These are phyloP conservation scores for Euura saliciscinereae DNA, from an alignment of 1,140 invertebrate genomes.

Conservation along the genomic window DNA sequence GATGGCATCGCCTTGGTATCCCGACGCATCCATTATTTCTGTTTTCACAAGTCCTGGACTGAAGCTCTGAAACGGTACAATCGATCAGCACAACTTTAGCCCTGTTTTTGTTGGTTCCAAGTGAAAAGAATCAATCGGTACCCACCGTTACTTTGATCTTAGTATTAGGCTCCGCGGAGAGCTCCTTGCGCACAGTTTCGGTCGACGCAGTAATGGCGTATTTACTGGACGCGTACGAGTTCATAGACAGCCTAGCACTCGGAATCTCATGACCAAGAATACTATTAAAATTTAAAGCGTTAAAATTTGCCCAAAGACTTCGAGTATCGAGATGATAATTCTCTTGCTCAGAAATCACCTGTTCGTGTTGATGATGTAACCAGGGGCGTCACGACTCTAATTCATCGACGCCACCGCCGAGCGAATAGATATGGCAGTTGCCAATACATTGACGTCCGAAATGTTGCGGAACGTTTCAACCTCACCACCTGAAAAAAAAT, in stretches of 20 bases:
- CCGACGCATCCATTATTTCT: constrained; percentile 55
- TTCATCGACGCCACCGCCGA: constrained; percentile 60
- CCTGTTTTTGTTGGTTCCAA: too few relatives aligned
- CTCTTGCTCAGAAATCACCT: constrained; percentile 51
- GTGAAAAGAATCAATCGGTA: constrained; percentile 13
- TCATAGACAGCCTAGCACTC: constrained; percentile 30
- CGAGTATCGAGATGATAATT: constrained; percentile 18
- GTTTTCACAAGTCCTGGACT: constrained; percentile 69
- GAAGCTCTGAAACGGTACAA: constrained; percentile 52
- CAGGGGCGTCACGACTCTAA: constrained; percentile 39
- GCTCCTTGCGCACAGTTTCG: constrained; percentile 68
- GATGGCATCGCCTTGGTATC: constrained; percentile 33
- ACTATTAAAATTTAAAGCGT: constrained; percentile 30
- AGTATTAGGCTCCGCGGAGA: constrained; percentile 58
- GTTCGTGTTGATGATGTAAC: constrained; percentile 66
- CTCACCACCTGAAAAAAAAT: constrained; percentile 46
- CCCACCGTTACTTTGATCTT: constrained; percentile 72
- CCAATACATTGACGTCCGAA: constrained; percentile 73
- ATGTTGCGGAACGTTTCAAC: constrained; percentile 59
- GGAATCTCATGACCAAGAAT: constrained; percentile 41
- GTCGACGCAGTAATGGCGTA: constrained; percentile 72
- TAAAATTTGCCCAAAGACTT: constrained; percentile 9
- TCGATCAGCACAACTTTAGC: too few relatives aligned
- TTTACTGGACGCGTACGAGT: constrained; percentile 72
- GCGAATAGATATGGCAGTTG: constrained; percentile 56